Percentiles rank a stretch among this genome's conserved stretches.
Conservation (phyloP, 37 sponge, comb jelly and placozoan species). For the Oopsacas minuta region DNA sequence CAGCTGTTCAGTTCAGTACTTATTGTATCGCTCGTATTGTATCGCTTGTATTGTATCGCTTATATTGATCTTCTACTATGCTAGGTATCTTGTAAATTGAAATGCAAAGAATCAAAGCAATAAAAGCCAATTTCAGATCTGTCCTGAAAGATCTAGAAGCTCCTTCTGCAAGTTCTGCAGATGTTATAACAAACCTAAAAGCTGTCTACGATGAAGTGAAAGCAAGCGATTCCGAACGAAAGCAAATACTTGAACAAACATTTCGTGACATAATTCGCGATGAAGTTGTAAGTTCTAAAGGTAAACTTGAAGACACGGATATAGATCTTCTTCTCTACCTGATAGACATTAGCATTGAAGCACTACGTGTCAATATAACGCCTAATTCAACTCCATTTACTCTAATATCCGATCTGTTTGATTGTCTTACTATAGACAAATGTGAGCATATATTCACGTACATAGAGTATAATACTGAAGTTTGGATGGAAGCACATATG, state of each 20-base stretch:
- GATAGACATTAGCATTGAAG: constrained; percentile 2
- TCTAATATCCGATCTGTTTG: constrained; percentile 68
- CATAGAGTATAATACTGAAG: constrained; percentile 44
- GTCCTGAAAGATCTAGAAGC: neutral
- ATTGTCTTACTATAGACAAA: constrained; percentile 60
- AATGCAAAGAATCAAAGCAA: neutral
- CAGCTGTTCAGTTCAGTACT: too few relatives aligned
- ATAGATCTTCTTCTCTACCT: constrained; percentile 9
- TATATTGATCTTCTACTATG: too few relatives aligned
- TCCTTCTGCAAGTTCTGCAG: neutral
- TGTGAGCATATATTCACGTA: constrained; percentile 64
- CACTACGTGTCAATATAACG: neutral
- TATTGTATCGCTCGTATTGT: neutral
- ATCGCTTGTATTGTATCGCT: neutral
- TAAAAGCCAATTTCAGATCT: neutral
- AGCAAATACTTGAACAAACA: constrained; percentile 64
- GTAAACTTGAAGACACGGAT: neutral
- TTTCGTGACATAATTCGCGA: constrained; percentile 60
- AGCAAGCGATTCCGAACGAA: constrained; percentile 47
- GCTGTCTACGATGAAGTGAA: neutral
- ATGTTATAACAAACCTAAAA: neutral
- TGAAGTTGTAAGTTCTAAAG: neutral
- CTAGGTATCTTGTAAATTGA: too few relatives aligned
- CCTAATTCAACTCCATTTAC: constrained; percentile 66
- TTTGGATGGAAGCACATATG: constrained; percentile 54